Evolutionary conservation across 2,113 vertebrate species (phyloP), one percentile per base, ranked within the genome.

Genomic region (Notothenia coriiceps): DNA sequence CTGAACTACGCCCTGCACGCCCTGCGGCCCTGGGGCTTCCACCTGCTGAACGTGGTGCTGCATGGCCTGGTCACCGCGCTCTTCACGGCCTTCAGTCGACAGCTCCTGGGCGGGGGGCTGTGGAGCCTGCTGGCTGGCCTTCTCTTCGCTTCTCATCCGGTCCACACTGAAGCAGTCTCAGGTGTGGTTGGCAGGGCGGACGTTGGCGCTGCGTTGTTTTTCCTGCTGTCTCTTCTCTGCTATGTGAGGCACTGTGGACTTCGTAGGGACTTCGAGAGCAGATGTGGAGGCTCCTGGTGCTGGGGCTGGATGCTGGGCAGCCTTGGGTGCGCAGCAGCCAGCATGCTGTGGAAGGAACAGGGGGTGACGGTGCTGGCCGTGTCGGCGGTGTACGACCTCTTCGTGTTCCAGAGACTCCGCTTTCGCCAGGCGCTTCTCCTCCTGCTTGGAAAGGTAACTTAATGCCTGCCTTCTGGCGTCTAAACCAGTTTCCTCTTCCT

Each of bases 321-420:
- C 0, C 95, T 98, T 71, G 91, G 95, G 61, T 97, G 96, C 0
- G 97, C 98, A 0, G 95, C 95, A 0, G 96, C 96, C 91, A 98
- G 97, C 80, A 99, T 99, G 97, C 89, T 99, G 74, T 99, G 98
- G 98, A 99, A 99, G 92, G 98, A 99, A 83, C 98, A 99, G 89
- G 98, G 98, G 83, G 96, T 99, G 86, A 99, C 97, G 10, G 98
- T 97, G 74, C 93, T 99, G 29, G 97, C 97, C 0, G 93, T 99
- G 84, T 97, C 96, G 0, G 97, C 96, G 0, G 91, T 96, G 67
- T 99, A 99, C 0, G 98, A 99, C 65, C 86, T 98, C 81, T 98
- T 98, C 78, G 94, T 99, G 70, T 97, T 98, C 90, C 97, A 97
- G 88, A 94, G 93, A 15, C 94, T 99, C 86, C 96, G 95, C 72